These are phyloP conservation scores for Centruroides sculpturatus DNA, from an alignment of 1,140 invertebrate genomes.

Conservation along the genomic window DNA sequence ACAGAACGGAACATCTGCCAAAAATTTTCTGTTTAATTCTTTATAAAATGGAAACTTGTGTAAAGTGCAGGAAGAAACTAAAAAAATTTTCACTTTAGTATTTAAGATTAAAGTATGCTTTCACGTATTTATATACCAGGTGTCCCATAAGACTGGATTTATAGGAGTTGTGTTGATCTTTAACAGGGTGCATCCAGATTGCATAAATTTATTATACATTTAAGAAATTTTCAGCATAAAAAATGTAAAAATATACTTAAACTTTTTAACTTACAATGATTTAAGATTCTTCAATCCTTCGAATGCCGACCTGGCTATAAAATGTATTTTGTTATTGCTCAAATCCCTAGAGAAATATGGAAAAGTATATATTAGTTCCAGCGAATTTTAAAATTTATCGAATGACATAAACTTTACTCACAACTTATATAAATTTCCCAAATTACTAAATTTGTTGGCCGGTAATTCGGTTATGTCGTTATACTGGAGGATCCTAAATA, in stretches of 20 bases:
- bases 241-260: background rate
- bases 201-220: too few relatives aligned
- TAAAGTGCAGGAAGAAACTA: too few relatives aligned
- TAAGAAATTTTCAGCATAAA: too few relatives aligned
- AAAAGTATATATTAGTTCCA: background rate
- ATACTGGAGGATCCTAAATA: slow-evolving; percentile 19
- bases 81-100: too few relatives aligned
- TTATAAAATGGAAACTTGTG: too few relatives aligned
- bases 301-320: slow-evolving; percentile 16
- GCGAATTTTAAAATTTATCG: background rate
- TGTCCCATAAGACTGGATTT: too few relatives aligned
- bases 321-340: slow-evolving; percentile 16
- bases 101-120: too few relatives aligned
- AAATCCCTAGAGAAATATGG: slow-evolving; percentile 15
- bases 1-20: too few relatives aligned
- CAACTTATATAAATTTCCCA: slow-evolving; percentile 23
- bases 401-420: slow-evolving; percentile 8
- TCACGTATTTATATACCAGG: too few relatives aligned
- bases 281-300: slow-evolving; percentile 17
- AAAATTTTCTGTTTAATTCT: too few relatives aligned
- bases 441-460: slow-evolving; percentile 17
- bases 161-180: too few relatives aligned
- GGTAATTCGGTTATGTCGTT: slow-evolving; percentile 20
- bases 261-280: slow-evolving; percentile 12
- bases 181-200: too few relatives aligned